phyloP scores from a whole-genome alignment of 1,140 invertebrate species.

The Stratiolaelaps scimitus region DNA sequence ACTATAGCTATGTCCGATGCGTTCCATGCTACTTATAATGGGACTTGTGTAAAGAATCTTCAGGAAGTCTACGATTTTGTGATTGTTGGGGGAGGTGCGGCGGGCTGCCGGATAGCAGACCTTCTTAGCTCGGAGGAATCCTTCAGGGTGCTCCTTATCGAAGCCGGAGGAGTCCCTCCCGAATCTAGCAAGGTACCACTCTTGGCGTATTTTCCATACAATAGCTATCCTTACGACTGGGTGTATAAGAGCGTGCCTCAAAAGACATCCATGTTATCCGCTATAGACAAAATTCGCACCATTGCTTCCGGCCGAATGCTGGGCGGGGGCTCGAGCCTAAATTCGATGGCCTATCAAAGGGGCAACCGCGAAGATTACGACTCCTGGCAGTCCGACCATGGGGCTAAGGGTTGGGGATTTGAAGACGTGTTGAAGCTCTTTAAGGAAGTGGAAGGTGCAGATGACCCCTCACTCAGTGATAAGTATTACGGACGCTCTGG shows the following conservation, averaged over 20 bases:
- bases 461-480: background rate
- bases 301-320: constrained; percentile 32
- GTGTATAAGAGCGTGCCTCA: constrained; percentile 41
- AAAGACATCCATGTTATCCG: constrained; percentile 32
- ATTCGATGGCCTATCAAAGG: constrained; percentile 67
- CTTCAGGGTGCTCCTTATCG: constrained; percentile 52
- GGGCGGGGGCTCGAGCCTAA: constrained; percentile 72
- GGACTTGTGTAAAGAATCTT: background rate
- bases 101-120: constrained; percentile 32
- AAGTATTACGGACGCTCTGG: background rate
- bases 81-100: constrained; percentile 33
- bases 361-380: constrained; percentile 78
- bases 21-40: constrained; percentile 14
- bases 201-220: constrained; percentile 32
- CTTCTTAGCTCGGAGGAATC: constrained; percentile 44
- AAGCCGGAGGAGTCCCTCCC: constrained; percentile 49
- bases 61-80: constrained; percentile 30
- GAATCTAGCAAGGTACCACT: constrained; percentile 33
- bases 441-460: constrained; percentile 62
- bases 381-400: constrained; percentile 55
- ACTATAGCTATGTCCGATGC: background rate
- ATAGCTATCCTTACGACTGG: constrained; percentile 39
- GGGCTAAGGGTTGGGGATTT: constrained; percentile 56
- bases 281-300: background rate
- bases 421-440: constrained; percentile 66